Evolutionary conservation across 2,113 vertebrate genomes (phyloP).

Genomic region (Garra rufa): DNA sequence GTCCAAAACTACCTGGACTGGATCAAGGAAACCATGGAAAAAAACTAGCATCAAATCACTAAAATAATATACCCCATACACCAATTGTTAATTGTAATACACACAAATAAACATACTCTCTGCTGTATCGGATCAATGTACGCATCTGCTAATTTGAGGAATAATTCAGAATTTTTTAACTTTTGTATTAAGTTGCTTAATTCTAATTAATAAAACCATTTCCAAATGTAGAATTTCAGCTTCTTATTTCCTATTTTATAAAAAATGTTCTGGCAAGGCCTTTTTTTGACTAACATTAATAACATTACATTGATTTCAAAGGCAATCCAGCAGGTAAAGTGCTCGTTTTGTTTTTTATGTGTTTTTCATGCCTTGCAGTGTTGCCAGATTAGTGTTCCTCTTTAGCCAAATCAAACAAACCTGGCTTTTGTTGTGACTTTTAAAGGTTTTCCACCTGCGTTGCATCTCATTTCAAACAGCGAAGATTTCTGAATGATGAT

Average conservation of each 20-base stretch:
- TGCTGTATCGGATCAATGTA: background rate
- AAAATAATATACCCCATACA: background rate
- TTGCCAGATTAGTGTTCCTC: slow-evolving; percentile 4
- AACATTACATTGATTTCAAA: background rate
- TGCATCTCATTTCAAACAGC: background rate
- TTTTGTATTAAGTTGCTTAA: background rate
- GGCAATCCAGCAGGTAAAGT: background rate
- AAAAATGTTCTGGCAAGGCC: background rate
- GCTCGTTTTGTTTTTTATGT: background rate
- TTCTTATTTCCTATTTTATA: background rate
- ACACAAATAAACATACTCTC: background rate
- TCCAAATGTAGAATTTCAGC: background rate
- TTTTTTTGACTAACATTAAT: background rate
- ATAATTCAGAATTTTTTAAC: background rate
- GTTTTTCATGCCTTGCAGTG: background rate
- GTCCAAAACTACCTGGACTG: slow-evolving; percentile 87
- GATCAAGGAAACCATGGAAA: slow-evolving; percentile 82
- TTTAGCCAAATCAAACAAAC: slow-evolving; percentile 72
- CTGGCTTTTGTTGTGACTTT: slow-evolving; percentile 61
- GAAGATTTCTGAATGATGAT: background rate
- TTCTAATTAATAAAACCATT: background rate
- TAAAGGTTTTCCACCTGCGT: background rate
- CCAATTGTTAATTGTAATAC: background rate
- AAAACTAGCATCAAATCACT: slow-evolving; percentile 29
- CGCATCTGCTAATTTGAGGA: background rate